A percentile compares a stretch with the other conserved stretches of the same genome.
Conservation (phyloP, 2,888 invertebrate species). For the Dolichomitus sp. region DNA sequence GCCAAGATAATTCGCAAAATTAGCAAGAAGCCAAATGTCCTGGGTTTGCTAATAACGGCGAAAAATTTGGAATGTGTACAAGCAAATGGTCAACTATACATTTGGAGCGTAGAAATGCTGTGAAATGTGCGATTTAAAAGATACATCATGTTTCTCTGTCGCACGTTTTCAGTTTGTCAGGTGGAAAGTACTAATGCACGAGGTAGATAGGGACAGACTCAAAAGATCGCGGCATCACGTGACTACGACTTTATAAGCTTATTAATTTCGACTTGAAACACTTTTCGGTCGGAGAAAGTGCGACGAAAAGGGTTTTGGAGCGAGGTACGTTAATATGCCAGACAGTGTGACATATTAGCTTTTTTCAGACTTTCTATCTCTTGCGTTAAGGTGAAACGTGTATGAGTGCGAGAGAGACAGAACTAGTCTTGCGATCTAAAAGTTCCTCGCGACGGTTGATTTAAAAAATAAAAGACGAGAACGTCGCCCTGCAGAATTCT, state of each 20-base stretch:
- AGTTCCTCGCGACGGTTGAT: too few species aligned
- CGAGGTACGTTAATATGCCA: not conserved
- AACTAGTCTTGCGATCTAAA: too few species aligned
- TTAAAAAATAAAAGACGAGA: too few species aligned
- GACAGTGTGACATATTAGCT: not conserved
- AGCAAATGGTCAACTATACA: constrained; percentile 16
- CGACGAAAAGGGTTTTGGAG: not conserved
- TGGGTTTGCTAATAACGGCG: constrained; percentile 8
- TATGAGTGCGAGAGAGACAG: too few species aligned
- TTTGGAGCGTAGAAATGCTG: not conserved
- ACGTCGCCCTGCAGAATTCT: too few species aligned
- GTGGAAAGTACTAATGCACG: constrained; percentile 37
- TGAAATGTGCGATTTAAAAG: not conserved
- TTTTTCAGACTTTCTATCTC: not conserved
- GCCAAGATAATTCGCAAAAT: constrained; percentile 61
- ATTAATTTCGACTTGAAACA: constrained; percentile 1
- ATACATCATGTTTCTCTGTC: not conserved
- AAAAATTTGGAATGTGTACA: not conserved
- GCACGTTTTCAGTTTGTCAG: constrained; percentile 32
- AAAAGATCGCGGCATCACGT: constrained; percentile 64
- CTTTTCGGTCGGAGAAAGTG: not conserved
- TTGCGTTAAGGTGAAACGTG: not conserved
- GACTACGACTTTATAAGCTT: constrained; percentile 25
- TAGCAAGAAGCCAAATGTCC: constrained; percentile 49
- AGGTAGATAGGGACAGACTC: constrained; percentile 39